Evolutionary conservation across 2,113 vertebrate species (phyloP).

Genomic region (Theristicus caerulescens): DNA sequence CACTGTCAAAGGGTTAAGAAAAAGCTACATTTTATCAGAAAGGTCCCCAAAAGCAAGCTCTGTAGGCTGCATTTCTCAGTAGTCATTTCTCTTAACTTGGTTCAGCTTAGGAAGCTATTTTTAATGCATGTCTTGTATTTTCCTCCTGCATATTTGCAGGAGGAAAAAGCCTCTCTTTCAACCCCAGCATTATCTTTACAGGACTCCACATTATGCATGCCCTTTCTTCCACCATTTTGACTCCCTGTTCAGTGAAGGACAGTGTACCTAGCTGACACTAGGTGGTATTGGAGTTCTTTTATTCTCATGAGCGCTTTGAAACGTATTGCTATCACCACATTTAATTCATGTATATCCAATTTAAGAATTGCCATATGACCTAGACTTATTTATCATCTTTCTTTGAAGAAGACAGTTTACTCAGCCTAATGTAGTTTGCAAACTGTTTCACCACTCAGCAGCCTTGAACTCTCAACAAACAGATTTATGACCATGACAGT

Average conservation of each 20-base stretch:
- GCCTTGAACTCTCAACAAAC: background rate
- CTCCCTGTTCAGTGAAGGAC: background rate
- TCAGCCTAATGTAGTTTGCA: background rate
- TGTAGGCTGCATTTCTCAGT: background rate
- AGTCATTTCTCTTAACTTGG: background rate
- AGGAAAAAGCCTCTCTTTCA: background rate
- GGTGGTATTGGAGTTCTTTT: conserved; percentile 65
- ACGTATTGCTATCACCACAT: background rate
- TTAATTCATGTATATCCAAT: background rate
- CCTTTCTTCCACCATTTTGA: background rate
- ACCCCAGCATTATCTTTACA: background rate
- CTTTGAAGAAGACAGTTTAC: background rate
- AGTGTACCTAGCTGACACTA: conserved; percentile 33
- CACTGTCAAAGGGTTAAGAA: background rate
- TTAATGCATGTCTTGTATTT: background rate
- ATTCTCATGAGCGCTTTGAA: background rate
- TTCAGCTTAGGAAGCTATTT: background rate
- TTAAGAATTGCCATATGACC: background rate
- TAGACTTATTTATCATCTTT: background rate
- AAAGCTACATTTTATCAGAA: background rate
- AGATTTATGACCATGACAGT: background rate
- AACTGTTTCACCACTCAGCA: background rate
- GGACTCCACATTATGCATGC: background rate
- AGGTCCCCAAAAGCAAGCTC: background rate
- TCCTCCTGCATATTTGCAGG: background rate